Evolutionary conservation across 2,113 vertebrate genomes (phyloP).

Genomic region (Oreochromis spilurus): DNA sequence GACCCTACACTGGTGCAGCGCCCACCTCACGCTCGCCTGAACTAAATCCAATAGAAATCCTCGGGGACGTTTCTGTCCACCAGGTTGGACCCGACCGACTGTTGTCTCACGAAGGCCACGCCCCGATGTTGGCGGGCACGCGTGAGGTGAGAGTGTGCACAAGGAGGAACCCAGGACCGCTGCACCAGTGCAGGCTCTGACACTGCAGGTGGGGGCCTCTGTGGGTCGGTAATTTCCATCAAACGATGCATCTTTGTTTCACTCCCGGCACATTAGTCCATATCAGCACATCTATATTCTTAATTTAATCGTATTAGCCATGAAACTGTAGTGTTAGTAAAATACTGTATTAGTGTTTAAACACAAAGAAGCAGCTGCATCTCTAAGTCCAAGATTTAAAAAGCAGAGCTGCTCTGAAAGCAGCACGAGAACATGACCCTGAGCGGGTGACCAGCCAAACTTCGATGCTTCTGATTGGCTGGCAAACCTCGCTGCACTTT

Average conservation of each 20-base stretch:
- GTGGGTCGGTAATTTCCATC: too few species aligned
- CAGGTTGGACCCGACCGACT: neutral
- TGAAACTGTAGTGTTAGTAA: neutral
- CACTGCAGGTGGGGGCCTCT: too few species aligned
- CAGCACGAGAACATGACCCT: neutral
- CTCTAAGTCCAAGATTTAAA: neutral
- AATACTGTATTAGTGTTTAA: neutral
- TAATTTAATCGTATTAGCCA: neutral
- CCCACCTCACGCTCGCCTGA: neutral
- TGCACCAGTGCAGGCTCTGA: too few species aligned
- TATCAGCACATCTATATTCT: neutral
- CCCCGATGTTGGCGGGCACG: too few species aligned
- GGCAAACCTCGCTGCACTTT: neutral
- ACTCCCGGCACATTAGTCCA: too few species aligned
- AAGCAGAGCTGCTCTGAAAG: neutral
- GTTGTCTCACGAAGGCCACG: too few species aligned
- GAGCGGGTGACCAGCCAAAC: neutral
- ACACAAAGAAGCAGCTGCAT: neutral
- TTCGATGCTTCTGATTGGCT: neutral
- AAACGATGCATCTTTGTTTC: too few species aligned
- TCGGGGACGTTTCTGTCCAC: neutral
- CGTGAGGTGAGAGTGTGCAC: too few species aligned
- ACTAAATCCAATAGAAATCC: neutral
- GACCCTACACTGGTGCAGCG: neutral
- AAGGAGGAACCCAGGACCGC: too few species aligned